Conservation (phyloP, 1,140 invertebrate species). For the Episyrphus balteatus region DNA sequence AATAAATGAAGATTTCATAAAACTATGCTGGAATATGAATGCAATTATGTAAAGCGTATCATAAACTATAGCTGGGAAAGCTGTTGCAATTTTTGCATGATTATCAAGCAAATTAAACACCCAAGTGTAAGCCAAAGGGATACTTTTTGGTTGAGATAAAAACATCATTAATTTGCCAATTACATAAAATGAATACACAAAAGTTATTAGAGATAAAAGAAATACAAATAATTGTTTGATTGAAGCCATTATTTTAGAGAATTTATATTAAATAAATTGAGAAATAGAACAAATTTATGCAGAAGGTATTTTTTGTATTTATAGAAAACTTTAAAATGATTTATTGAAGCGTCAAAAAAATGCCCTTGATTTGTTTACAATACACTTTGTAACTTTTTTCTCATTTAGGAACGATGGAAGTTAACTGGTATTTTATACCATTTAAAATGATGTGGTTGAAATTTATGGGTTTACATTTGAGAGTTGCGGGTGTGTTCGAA, state of each 20-base stretch:
- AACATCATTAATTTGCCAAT: slow-evolving; percentile 26
- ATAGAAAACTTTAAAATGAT: too few species aligned
- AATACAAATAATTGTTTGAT: slow-evolving; percentile 18
- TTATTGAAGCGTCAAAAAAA: too few species aligned
- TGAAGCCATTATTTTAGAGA: slow-evolving; percentile 14
- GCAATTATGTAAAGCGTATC: slow-evolving; percentile 37
- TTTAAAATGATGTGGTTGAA: too few species aligned
- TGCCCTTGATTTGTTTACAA: too few species aligned
- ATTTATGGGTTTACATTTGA: too few species aligned
- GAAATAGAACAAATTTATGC: background rate
- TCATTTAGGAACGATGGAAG: too few species aligned
- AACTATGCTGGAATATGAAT: slow-evolving; percentile 44
- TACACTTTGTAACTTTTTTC: too few species aligned
- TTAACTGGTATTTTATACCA: too few species aligned
- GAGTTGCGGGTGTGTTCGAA: too few species aligned
- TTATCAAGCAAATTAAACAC: slow-evolving; percentile 33
- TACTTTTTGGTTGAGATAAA: slow-evolving; percentile 18
- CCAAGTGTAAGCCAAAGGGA: slow-evolving; percentile 25
- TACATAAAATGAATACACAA: slow-evolving; percentile 27
- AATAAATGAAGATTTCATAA: slow-evolving; percentile 37
- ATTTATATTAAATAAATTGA: background rate
- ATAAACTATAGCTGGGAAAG: slow-evolving; percentile 32
- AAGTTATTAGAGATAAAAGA: slow-evolving; percentile 16
- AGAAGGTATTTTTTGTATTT: background rate
- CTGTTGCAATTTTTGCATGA: slow-evolving; percentile 23